Percentiles rank a stretch among this genome's conserved stretches.
phyloP scores from a whole-genome alignment of 2,888 invertebrate genomes.

The Drosophila aldrichi region DNA sequence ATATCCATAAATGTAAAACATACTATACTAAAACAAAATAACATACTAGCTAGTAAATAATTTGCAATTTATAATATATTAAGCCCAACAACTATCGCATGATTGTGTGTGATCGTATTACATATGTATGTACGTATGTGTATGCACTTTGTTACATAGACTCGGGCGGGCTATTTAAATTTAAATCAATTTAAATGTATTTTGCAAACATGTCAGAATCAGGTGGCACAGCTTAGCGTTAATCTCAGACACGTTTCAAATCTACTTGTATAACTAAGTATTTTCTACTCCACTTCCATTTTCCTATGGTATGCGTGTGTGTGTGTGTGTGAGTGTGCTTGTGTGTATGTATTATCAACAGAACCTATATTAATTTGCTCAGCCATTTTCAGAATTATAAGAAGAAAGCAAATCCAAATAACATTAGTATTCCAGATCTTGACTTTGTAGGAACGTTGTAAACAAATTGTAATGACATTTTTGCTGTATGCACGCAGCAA shows the following conservation, averaged over 20 bases:
- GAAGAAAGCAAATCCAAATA: conserved; percentile 10
- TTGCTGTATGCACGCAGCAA: conserved; percentile 58
- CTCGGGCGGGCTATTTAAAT: conserved; percentile 1
- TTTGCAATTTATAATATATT: conserved; percentile 72
- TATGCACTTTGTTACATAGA: conserved; percentile 5
- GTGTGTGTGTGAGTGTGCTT: conserved; percentile 13
- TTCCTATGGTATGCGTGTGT: conserved; percentile 18
- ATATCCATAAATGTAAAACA: conserved; percentile 28
- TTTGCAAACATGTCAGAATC: conserved; percentile 1
- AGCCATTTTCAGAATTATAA: conserved; percentile 40
- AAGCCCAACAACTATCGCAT: conserved; percentile 35
- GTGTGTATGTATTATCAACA: conserved; percentile 17
- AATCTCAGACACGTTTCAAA: conserved; percentile 8
- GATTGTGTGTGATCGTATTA: conserved; percentile 1
- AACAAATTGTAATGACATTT: conserved; percentile 56
- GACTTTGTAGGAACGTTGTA: conserved; percentile 61
- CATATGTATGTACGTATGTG: background rate
- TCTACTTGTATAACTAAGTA: conserved; percentile 24
- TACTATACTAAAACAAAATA: conserved; percentile 9
- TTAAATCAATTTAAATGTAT: conserved; percentile 6
- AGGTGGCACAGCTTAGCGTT: background rate
- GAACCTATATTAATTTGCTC: conserved; percentile 43
- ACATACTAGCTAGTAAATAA: conserved; percentile 73
- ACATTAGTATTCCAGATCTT: conserved; percentile 56
- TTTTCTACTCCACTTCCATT: conserved; percentile 24